A percentile compares a stretch with the other conserved stretches of the same genome.
These are phyloP conservation scores for Cotesia glomerata DNA, from an alignment of 1,140 invertebrate genomes.

Conservation along the genomic window DNA sequence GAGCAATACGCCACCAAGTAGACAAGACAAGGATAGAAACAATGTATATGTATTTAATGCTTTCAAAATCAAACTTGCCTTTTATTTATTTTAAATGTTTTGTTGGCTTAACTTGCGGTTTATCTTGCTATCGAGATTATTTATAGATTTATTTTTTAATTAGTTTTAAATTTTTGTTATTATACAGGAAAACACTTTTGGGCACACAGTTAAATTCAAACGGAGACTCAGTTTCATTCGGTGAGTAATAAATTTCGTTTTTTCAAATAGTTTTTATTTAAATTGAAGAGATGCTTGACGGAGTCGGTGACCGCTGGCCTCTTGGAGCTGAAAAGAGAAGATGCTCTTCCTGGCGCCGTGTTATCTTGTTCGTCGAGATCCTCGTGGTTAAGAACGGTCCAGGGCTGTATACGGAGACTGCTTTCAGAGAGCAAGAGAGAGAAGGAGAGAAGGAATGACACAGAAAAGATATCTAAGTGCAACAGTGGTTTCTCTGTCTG, in stretches of 20 bases:
- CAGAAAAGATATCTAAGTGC: slow-evolving; percentile 34
- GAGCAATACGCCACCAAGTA: slow-evolving; percentile 16
- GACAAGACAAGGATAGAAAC: slow-evolving; percentile 2
- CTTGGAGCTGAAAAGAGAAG: slow-evolving; percentile 42
- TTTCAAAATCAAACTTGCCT: no score
- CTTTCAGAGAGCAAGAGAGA: slow-evolving; percentile 14
- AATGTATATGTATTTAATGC: not conserved
- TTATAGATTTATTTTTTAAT: no score
- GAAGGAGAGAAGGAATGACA: slow-evolving; percentile 4
- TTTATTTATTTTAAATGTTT: no score
- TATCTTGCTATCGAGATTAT: no score
- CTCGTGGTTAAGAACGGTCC: slow-evolving; percentile 36
- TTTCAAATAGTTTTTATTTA: slow-evolving; percentile 8
- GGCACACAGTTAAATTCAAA: no score
- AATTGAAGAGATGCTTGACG: slow-evolving; percentile 22
- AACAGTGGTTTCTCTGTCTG: slow-evolving; percentile 39
- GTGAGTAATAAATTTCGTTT: slow-evolving; percentile 2
- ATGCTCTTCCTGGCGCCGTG: slow-evolving; percentile 53
- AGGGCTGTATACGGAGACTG: slow-evolving; percentile 19
- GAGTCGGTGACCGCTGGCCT: slow-evolving; percentile 56
- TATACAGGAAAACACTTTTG: no score
- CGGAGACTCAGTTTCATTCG: no score
- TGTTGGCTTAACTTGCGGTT: no score
- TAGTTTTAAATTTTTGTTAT: no score
- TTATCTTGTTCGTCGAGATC: slow-evolving; percentile 60